Evolutionary conservation across 2,113 vertebrate genomes (phyloP).

Genomic region (Centropristis striata): DNA sequence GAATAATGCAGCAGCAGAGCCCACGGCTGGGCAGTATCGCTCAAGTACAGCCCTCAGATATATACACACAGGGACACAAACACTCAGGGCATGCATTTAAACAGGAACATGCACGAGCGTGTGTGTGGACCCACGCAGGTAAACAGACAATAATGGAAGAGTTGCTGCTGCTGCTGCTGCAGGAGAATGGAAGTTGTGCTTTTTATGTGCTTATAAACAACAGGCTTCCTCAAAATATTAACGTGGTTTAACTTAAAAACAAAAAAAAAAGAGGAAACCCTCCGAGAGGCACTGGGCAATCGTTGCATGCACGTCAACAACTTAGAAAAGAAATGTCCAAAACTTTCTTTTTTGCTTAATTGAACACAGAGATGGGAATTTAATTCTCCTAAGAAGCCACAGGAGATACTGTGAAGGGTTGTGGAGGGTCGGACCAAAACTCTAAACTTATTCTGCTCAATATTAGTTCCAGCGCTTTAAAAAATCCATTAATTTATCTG

Average conservation of each 20-base stretch:
- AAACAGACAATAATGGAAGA: not conserved
- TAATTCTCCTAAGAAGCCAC: no score
- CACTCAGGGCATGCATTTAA: conserved; percentile 18
- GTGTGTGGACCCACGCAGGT: not conserved
- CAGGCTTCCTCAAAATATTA: conserved; percentile 66
- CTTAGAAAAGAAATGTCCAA: not conserved
- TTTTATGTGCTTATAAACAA: conserved; percentile 40
- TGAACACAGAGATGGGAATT: conserved; percentile 24
- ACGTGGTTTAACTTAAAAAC: not conserved
- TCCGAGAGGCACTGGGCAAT: not conserved
- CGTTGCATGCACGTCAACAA: conserved; percentile 15
- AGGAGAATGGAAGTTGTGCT: not conserved
- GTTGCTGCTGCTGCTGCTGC: not conserved
- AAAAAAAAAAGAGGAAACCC: conserved; percentile 44
- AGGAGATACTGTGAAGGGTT: no score
- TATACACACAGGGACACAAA: conserved; percentile 18
- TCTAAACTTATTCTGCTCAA: no score
- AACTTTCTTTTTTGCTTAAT: conserved; percentile 24
- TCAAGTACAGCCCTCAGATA: conserved; percentile 27
- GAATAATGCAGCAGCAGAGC: conserved; percentile 53
- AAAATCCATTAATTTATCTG: no score
- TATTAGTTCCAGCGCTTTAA: no score
- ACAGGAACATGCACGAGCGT: conserved; percentile 35
- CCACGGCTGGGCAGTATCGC: not conserved
- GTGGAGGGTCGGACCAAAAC: no score